A percentile compares a stretch with the other conserved stretches of the same genome.
Conservation (phyloP, 1,140 invertebrate species). For the Drosophila neocordata region DNA sequence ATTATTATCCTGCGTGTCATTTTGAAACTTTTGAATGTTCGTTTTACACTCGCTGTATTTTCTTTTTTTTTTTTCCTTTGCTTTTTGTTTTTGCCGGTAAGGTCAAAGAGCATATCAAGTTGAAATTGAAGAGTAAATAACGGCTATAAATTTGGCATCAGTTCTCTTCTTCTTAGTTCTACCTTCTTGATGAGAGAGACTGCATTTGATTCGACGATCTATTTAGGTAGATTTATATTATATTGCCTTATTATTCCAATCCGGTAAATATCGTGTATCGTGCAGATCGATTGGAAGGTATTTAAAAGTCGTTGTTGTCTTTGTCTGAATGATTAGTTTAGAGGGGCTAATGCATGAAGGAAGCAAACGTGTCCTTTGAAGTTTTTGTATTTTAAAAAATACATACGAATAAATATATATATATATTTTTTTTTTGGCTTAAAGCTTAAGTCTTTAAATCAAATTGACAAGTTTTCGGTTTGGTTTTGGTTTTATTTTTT, state of each 20-base stretch:
- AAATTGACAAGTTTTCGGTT: slow-evolving; percentile 63
- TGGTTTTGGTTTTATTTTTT: slow-evolving; percentile 19
- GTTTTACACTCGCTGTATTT: too few relatives aligned
- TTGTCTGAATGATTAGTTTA: slow-evolving; percentile 45
- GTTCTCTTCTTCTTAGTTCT: slow-evolving; percentile 32
- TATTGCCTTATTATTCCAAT: too few relatives aligned
- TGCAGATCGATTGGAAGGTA: slow-evolving; percentile 21
- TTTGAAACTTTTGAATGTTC: slow-evolving; percentile 50
- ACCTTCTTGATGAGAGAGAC: too few relatives aligned
- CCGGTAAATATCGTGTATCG: too few relatives aligned
- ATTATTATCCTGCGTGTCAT: slow-evolving; percentile 46
- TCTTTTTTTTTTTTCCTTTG: slow-evolving; percentile 11
- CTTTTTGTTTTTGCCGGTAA: not conserved
- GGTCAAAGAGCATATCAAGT: not conserved
- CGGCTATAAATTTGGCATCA: slow-evolving; percentile 24
- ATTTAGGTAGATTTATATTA: too few relatives aligned
- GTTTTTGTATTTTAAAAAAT: slow-evolving; percentile 42
- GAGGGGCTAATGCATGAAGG: slow-evolving; percentile 70
- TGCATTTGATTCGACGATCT: too few relatives aligned
- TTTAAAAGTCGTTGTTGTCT: too few relatives aligned
- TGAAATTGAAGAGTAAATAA: too few relatives aligned
- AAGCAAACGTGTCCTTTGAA: slow-evolving; percentile 44
- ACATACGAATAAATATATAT: slow-evolving; percentile 43
- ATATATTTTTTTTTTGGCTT: slow-evolving; percentile 19
- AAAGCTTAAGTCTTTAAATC: slow-evolving; percentile 51